Evolutionary conservation across 2,113 vertebrate genomes (phyloP).

Genomic region (Labeo catla): DNA sequence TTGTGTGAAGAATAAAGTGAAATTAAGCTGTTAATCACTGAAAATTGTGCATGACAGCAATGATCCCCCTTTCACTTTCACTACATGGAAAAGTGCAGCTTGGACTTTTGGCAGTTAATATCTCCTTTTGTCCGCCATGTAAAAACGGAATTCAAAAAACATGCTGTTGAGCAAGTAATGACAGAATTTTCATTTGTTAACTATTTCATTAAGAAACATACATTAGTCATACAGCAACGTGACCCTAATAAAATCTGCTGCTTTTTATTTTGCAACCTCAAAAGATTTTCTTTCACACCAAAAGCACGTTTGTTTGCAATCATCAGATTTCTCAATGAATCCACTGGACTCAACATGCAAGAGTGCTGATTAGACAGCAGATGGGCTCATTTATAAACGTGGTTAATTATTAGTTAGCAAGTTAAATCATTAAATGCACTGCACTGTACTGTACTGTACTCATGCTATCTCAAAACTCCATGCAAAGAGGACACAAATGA

Average conservation of each 20-base stretch:
- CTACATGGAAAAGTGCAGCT: not conserved
- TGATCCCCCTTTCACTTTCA: not conserved
- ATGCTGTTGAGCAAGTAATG: not conserved
- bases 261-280: not conserved
- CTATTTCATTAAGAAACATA: not conserved
- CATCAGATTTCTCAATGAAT: not conserved
- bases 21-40: not conserved
- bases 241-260: not conserved
- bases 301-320: not conserved
- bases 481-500: not conserved
- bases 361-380: constrained; percentile 16
- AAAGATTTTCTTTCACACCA: not conserved
- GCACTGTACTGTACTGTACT: constrained; percentile 35
- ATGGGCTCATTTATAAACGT: not conserved
- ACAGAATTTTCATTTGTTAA: not conserved
- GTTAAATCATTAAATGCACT: constrained; percentile 40
- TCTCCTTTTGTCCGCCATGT: not conserved
- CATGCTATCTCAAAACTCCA: not conserved
- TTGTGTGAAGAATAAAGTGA: not conserved
- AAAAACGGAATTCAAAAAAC: not conserved
- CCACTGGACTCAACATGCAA: not conserved
- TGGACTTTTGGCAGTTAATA: not conserved
- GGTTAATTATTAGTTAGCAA: constrained; percentile 45
- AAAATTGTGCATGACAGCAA: not conserved
- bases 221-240: not conserved